phyloP scores from a whole-genome alignment of 2,888 invertebrate species.

The Clunio marinus region DNA sequence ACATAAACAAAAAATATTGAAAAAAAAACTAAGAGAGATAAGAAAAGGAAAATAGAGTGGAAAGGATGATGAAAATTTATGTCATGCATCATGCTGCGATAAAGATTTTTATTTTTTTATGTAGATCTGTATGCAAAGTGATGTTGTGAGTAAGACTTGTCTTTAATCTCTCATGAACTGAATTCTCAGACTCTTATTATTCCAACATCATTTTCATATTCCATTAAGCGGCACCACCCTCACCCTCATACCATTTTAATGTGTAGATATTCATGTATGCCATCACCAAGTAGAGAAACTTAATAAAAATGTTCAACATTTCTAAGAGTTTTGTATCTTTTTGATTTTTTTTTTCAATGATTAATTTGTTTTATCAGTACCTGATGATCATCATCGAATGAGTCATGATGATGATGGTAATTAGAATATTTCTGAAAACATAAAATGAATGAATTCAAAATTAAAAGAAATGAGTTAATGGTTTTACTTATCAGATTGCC shows the following conservation, averaged over 20 bases:
- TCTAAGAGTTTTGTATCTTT: not conserved
- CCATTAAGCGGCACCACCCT: too few species aligned
- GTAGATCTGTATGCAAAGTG: too few species aligned
- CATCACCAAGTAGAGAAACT: not conserved
- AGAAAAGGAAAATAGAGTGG: not conserved
- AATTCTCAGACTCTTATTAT: too few species aligned
- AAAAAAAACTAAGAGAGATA: not conserved
- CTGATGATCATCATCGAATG: constrained; percentile 35
- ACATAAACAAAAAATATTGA: too few species aligned
- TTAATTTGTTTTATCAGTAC: constrained; percentile 23
- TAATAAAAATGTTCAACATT: not conserved
- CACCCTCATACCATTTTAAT: too few species aligned
- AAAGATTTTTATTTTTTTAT: too few species aligned
- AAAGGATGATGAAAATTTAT: not conserved
- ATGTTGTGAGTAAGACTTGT: too few species aligned
- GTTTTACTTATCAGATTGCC: not conserved
- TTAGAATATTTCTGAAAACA: constrained; percentile 36
- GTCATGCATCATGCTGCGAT: not conserved
- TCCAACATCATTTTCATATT: too few species aligned
- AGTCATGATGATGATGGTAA: constrained; percentile 30
- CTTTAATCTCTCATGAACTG: too few species aligned
- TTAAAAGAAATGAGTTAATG: constrained; percentile 10
- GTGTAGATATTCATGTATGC: not conserved
- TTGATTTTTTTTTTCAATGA: not conserved
- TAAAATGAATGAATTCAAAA: not conserved